Evolutionary conservation across 92 coral and sea anemone genomes (phyloP).

Genomic region (Desmophyllum pertusum): DNA sequence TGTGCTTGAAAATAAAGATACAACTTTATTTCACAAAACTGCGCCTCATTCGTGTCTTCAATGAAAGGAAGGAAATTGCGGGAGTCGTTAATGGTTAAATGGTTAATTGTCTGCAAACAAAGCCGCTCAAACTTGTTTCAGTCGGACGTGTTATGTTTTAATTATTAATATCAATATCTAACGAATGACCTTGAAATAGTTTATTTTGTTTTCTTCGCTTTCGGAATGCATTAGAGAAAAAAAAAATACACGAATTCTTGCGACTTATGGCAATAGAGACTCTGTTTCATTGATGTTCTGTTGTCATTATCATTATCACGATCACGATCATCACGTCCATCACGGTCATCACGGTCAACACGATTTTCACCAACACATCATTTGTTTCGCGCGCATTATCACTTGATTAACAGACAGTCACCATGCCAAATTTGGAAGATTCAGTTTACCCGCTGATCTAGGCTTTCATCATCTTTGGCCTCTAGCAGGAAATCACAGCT

Average conservation of each 20-base stretch:
- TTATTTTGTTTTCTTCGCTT: background rate
- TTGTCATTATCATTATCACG: background rate
- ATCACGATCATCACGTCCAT: background rate
- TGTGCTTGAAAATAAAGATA: background rate
- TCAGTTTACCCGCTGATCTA: background rate
- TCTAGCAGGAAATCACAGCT: background rate
- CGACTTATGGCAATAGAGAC: background rate
- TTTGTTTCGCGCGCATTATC: background rate
- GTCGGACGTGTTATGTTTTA: background rate
- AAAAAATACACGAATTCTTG: background rate
- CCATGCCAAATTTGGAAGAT: background rate
- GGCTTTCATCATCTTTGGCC: background rate
- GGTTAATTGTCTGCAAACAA: background rate
- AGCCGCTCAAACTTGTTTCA: background rate
- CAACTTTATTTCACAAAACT: background rate
- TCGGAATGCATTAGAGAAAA: background rate
- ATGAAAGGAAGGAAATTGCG: background rate
- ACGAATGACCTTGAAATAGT: slow-evolving; percentile 1
- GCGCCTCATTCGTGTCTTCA: background rate
- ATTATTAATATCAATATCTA: background rate
- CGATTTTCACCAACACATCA: background rate
- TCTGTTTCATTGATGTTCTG: background rate
- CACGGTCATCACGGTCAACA: background rate
- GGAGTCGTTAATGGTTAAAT: background rate
- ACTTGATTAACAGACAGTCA: background rate